Evolutionary conservation across 2,888 invertebrate species (phyloP).

Genomic region (Apotomis capreana): DNA sequence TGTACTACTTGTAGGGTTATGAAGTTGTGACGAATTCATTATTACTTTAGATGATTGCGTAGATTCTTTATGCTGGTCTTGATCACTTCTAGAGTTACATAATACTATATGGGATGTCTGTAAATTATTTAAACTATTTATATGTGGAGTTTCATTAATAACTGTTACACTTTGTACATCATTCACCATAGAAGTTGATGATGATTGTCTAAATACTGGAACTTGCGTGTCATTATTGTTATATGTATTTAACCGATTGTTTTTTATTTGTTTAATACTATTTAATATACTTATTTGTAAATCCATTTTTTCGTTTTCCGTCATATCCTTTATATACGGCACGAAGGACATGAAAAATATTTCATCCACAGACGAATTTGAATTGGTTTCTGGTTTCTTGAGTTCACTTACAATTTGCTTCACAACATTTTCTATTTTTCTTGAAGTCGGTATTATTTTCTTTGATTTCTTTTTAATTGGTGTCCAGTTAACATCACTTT

Average conservation of each 20-base stretch:
- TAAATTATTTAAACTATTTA: too few species aligned
- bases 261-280: conserved; percentile 6
- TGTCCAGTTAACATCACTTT: background rate
- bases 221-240: too few species aligned
- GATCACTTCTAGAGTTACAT: too few species aligned
- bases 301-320: conserved; percentile 34
- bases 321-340: conserved; percentile 35
- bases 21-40: too few species aligned
- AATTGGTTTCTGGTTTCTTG: background rate
- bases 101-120: too few species aligned
- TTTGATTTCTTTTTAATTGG: background rate
- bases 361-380: background rate
- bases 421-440: background rate
- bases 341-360: conserved; percentile 22
- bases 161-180: too few species aligned
- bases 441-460: background rate
- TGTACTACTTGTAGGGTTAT: too few species aligned
- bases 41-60: too few species aligned
- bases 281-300: conserved; percentile 33
- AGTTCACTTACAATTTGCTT: background rate
- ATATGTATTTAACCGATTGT: background rate
- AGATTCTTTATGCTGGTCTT: too few species aligned
- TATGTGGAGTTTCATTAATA: too few species aligned
- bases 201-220: too few species aligned
- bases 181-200: too few species aligned